Conservation (phyloP, 2,113 vertebrate species). For the Anhinga rufa region DNA sequence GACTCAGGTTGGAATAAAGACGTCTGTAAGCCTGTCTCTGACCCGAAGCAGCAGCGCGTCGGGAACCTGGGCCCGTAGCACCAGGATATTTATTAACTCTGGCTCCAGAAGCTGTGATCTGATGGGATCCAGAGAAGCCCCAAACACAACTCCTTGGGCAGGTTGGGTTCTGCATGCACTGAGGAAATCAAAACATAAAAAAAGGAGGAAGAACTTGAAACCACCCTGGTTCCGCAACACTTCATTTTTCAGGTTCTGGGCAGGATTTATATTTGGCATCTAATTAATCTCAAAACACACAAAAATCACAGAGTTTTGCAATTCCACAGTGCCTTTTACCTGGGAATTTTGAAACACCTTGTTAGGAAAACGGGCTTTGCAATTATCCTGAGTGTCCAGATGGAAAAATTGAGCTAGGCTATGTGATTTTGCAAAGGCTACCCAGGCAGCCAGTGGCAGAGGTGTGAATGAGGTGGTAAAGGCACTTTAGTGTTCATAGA, state of each 20-base stretch:
- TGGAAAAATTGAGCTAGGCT: neutral
- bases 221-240: neutral
- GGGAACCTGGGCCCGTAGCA: neutral
- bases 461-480: neutral
- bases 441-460: neutral
- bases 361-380: neutral
- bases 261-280: constrained; percentile 19
- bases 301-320: neutral
- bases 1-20: neutral
- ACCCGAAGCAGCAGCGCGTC: rapidly evolving
- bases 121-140: neutral
- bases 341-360: neutral
- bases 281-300: constrained; percentile 14
- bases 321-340: neutral
- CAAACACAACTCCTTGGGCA: neutral
- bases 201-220: neutral
- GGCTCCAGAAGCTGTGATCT: neutral
- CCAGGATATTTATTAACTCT: neutral
- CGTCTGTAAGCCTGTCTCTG: neutral
- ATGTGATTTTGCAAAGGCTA: neutral
- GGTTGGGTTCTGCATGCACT: neutral
- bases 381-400: neutral
- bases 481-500: neutral
- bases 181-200: neutral
- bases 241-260: constrained; percentile 29